Conservation (phyloP, 2,113 vertebrate species). For the Gnathonemus longibarbis region DNA sequence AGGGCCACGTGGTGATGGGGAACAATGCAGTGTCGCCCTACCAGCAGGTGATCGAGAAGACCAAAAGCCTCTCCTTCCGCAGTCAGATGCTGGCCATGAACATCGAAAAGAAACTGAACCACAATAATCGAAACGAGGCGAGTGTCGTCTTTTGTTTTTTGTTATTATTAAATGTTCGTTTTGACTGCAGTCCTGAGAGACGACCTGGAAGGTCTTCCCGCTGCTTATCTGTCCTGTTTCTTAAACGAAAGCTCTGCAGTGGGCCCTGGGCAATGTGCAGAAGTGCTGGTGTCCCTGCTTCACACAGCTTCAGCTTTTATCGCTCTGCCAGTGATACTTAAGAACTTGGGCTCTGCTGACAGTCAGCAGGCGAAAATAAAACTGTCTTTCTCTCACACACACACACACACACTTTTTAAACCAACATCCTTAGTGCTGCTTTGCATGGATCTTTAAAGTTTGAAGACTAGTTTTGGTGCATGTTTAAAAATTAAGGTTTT, state of each 20-base stretch:
- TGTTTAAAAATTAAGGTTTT: neutral
- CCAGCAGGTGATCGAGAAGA: slow-evolving; percentile 97
- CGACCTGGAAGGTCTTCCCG: neutral
- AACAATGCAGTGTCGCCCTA: slow-evolving; percentile 94
- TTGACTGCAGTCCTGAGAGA: neutral
- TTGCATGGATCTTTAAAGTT: neutral
- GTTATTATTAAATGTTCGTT: neutral
- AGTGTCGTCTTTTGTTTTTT: slow-evolving; percentile 17
- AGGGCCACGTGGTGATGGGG: slow-evolving; percentile 96
- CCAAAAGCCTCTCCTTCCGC: slow-evolving; percentile 91
- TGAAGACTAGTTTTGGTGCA: neutral
- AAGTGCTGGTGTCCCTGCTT: neutral
- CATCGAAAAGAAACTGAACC: slow-evolving; percentile 90
- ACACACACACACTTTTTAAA: neutral
- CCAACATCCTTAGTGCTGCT: neutral
- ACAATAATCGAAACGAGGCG: slow-evolving; percentile 77
- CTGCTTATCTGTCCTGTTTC: neutral
- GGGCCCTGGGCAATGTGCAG: too few relatives aligned
- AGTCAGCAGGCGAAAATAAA: neutral
- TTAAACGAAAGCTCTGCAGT: neutral
- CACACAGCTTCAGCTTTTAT: neutral
- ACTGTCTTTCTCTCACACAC: neutral
- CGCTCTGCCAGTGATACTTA: neutral
- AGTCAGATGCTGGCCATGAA: slow-evolving; percentile 96
- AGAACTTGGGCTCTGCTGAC: neutral